A percentile compares a stretch with the other conserved stretches of the same genome.
phyloP scores from a whole-genome alignment of 64 coral and sea anemone genomes.

The Montipora cactus region DNA sequence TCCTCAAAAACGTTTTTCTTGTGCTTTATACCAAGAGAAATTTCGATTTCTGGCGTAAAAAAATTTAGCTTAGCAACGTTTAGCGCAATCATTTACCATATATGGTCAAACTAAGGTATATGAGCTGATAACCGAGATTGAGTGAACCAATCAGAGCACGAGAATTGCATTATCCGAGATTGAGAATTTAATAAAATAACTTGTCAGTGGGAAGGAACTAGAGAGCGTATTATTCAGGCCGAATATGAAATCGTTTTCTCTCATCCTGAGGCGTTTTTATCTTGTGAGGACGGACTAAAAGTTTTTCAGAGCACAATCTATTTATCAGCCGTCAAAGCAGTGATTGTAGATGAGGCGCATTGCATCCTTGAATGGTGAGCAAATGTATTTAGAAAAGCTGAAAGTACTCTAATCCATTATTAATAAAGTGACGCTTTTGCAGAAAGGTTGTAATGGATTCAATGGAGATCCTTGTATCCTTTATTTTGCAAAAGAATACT shows the following conservation, averaged over 20 bases:
- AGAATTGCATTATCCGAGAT: too few species aligned
- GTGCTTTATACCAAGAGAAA: too few species aligned
- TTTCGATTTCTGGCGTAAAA: too few species aligned
- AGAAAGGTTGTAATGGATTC: background rate
- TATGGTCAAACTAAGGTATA: too few species aligned
- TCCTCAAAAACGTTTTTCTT: too few species aligned
- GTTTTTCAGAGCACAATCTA: constrained; percentile 14
- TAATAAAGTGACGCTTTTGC: background rate
- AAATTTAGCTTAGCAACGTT: too few species aligned
- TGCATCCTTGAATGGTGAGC: constrained; percentile 51
- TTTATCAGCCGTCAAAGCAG: background rate
- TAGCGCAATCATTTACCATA: too few species aligned
- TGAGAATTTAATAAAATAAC: too few species aligned
- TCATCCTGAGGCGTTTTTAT: background rate
- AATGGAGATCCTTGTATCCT: background rate
- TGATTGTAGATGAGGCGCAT: constrained; percentile 30
- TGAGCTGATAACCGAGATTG: too few species aligned
- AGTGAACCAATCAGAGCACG: too few species aligned
- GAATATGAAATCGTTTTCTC: constrained; percentile 10
- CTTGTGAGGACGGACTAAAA: background rate
- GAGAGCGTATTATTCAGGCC: background rate
- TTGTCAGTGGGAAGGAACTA: constrained; percentile 1
- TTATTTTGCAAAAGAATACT: background rate
- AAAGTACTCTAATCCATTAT: background rate
- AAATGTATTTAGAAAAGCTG: background rate